Evolutionary conservation across 2,888 invertebrate genomes (phyloP).

Genomic region (Dicranocentrus wangi): DNA sequence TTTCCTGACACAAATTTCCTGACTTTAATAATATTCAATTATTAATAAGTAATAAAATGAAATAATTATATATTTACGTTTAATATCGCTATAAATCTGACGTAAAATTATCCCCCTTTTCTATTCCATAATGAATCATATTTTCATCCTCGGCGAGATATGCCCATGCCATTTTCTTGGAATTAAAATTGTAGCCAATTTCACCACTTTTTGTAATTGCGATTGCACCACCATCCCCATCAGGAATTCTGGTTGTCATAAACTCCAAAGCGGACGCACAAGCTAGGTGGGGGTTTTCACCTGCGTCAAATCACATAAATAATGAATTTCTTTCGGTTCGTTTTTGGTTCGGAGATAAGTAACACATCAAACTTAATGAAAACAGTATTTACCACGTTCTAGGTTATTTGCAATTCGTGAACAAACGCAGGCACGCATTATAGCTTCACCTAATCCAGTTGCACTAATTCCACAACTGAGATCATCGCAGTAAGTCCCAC

Average conservation of each 20-base stretch:
- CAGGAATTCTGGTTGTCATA: constrained; percentile 81
- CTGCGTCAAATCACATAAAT: background rate
- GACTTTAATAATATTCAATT: background rate
- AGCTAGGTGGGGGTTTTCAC: constrained; percentile 78
- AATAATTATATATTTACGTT: background rate
- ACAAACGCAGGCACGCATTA: constrained; percentile 85
- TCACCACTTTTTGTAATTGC: background rate
- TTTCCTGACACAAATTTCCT: background rate
- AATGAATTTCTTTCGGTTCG: too few species aligned
- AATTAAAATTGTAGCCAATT: background rate
- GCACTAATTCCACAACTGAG: constrained; percentile 83
- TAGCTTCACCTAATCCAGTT: constrained; percentile 89
- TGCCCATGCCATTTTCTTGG: background rate
- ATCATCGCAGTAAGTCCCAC: constrained; percentile 69
- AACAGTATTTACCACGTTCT: constrained; percentile 75
- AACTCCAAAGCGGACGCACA: constrained; percentile 79
- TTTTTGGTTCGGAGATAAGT: too few species aligned
- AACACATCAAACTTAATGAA: too few species aligned
- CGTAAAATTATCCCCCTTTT: background rate
- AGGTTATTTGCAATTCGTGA: constrained; percentile 82
- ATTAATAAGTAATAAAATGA: background rate
- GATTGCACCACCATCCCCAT: constrained; percentile 81
- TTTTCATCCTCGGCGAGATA: background rate
- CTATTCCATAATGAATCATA: background rate
- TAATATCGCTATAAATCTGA: background rate